Conservation (phyloP, 2,888 invertebrate genomes). For the Caenorhabditis angaria region DNA sequence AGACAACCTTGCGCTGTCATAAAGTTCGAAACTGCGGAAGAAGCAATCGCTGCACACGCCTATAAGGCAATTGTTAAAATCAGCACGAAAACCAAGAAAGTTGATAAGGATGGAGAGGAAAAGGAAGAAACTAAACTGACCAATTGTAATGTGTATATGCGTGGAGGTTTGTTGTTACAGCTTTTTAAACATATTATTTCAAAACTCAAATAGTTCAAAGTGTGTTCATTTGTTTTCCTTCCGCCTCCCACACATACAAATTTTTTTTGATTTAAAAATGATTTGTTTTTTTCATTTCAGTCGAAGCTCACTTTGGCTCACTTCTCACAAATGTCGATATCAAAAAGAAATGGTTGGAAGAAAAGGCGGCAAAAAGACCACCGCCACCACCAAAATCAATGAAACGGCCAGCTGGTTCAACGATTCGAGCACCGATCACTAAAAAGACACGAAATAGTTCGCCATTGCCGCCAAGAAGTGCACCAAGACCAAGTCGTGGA, state of each 20-base stretch:
- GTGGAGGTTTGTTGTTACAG: slow-evolving; percentile 36
- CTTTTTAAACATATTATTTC: background rate
- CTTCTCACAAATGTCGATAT: slow-evolving; percentile 40
- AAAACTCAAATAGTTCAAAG: slow-evolving; percentile 6
- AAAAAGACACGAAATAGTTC: slow-evolving; percentile 17
- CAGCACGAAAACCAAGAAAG: background rate
- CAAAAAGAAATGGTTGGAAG: slow-evolving; percentile 27
- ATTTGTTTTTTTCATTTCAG: slow-evolving; percentile 24
- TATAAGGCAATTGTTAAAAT: slow-evolving; percentile 34
- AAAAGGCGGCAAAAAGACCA: background rate
- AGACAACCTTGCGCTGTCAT: slow-evolving; percentile 41
- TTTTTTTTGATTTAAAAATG: background rate
- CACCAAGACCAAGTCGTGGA: slow-evolving; percentile 4
- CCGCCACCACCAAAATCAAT: background rate
- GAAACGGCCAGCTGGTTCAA: slow-evolving; percentile 37
- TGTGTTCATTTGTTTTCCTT: slow-evolving; percentile 16
- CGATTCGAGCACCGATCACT: slow-evolving; percentile 29
- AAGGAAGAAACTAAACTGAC: slow-evolving; percentile 16
- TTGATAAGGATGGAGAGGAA: slow-evolving; percentile 12
- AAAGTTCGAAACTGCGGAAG: slow-evolving; percentile 48
- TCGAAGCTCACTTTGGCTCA: slow-evolving; percentile 51
- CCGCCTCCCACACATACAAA: slow-evolving; percentile 11
- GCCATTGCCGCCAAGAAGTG: slow-evolving; percentile 13
- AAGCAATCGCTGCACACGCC: slow-evolving; percentile 46
- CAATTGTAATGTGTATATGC: slow-evolving; percentile 45